Conservation (phyloP, 2,888 invertebrate genomes). For the Abscondita cerata region DNA sequence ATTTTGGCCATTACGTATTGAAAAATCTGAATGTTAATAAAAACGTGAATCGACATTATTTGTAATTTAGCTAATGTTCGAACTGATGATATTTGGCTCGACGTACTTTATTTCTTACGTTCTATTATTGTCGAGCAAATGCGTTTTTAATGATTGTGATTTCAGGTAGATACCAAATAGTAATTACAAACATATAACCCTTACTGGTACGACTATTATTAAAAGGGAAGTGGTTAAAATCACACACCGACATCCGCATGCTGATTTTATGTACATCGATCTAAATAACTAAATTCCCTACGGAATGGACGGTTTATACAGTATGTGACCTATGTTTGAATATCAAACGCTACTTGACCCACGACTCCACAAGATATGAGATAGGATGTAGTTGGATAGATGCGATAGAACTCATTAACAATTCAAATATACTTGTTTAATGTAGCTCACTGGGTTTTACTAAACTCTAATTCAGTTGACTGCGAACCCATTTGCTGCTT, state of each 20-base stretch:
- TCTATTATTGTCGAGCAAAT: slow-evolving; percentile 22
- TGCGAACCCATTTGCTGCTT: background rate
- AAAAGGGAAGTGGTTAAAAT: slow-evolving; percentile 26
- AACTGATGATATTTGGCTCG: background rate
- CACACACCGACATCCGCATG: slow-evolving; percentile 28
- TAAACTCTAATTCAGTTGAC: slow-evolving; percentile 22
- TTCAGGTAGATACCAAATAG: slow-evolving; percentile 16
- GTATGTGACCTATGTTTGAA: slow-evolving; percentile 39
- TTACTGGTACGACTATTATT: slow-evolving; percentile 17
- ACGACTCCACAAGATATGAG: slow-evolving; percentile 43
- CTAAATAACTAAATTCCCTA: slow-evolving; percentile 27
- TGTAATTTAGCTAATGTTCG: slow-evolving; percentile 9
- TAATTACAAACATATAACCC: slow-evolving; percentile 17
- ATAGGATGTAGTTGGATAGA: slow-evolving; percentile 31
- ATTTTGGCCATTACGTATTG: slow-evolving; percentile 50
- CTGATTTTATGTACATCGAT: slow-evolving; percentile 37
- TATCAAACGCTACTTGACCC: slow-evolving; percentile 45
- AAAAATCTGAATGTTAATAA: slow-evolving; percentile 52
- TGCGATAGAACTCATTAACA: slow-evolving; percentile 41
- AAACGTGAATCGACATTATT: slow-evolving; percentile 40
- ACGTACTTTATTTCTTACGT: slow-evolving; percentile 10
- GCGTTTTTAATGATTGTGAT: slow-evolving; percentile 30
- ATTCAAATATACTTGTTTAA: slow-evolving; percentile 45
- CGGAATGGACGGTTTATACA: slow-evolving; percentile 27
- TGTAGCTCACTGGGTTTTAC: slow-evolving; percentile 37